Conservation (phyloP, 92 coral and sea anemone species). For the Epizoanthus rinbou region DNA sequence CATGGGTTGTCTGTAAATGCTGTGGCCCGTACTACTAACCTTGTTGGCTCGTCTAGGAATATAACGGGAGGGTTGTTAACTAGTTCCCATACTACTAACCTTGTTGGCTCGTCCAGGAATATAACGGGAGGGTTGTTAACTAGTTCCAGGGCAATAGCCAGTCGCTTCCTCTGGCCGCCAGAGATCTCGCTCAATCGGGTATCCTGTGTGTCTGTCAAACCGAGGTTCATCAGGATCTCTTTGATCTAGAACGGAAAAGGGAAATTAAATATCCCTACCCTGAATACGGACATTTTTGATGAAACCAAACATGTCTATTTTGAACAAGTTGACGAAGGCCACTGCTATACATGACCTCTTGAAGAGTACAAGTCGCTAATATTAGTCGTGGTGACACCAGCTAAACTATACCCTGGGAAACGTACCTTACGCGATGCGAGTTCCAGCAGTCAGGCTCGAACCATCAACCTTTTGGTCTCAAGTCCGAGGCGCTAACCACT, state of each 20-base stretch:
- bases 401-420: too few relatives aligned
- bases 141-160: constrained; percentile 95
- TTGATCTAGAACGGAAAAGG: constrained; percentile 64
- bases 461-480: too few relatives aligned
- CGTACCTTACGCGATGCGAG: too few relatives aligned
- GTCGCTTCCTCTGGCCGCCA: constrained; percentile 97
- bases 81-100: constrained; percentile 67
- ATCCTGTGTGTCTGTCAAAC: constrained; percentile 73
- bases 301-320: neutral
- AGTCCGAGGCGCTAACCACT: too few relatives aligned
- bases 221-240: constrained; percentile 91
- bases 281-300: neutral
- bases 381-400: too few relatives aligned
- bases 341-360: too few relatives aligned
- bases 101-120: constrained; percentile 97
- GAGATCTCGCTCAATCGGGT: constrained; percentile 94
- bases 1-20: too few relatives aligned
- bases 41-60: constrained; percentile 64
- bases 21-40: neutral
- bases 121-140: constrained; percentile 96
- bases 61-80: constrained; percentile 96
- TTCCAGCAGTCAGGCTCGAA: too few relatives aligned
- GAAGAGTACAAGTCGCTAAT: too few relatives aligned
- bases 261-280: neutral
- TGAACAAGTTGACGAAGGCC: too few relatives aligned